Conservation (phyloP, 1,140 invertebrate genomes). For the Cotesia chilonis region DNA sequence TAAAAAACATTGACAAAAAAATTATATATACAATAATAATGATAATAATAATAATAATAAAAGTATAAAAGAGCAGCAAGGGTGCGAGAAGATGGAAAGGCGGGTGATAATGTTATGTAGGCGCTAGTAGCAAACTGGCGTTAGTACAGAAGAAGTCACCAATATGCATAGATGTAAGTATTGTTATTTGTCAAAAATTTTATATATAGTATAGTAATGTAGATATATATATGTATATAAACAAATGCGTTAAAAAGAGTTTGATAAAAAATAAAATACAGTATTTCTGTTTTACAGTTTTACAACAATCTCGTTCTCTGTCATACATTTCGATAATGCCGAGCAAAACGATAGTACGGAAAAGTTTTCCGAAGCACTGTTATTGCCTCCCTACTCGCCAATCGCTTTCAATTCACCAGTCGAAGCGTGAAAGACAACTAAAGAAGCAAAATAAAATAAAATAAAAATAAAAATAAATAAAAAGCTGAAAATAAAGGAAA, state of each 20-base stretch:
- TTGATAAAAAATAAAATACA: not conserved
- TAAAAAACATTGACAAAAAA: slow-evolving; percentile 18
- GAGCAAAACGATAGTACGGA: slow-evolving; percentile 4
- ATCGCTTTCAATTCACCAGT: slow-evolving; percentile 10
- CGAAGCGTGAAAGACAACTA: slow-evolving; percentile 50
- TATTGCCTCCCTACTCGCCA: slow-evolving; percentile 2
- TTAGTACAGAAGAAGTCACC: not conserved
- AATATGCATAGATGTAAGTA: not conserved
- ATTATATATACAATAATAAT: slow-evolving; percentile 9
- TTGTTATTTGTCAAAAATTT: slow-evolving; percentile 6
- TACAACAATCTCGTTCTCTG: slow-evolving; percentile 1
- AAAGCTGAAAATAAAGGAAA: slow-evolving; percentile 46
- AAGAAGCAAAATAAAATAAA: slow-evolving; percentile 40
- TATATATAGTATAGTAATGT: no score
- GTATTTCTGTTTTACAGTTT: not conserved
- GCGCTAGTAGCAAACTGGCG: not conserved
- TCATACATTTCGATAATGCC: slow-evolving; percentile 11
- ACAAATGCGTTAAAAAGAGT: no score
- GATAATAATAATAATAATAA: slow-evolving; percentile 9
- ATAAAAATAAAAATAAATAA: slow-evolving; percentile 48
- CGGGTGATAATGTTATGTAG: not conserved
- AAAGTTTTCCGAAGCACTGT: slow-evolving; percentile 8
- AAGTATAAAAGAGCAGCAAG: slow-evolving; percentile 1
- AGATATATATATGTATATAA: no score
- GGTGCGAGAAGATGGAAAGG: not conserved